These are phyloP conservation scores for Eupithecia vulgata DNA, from an alignment of 2,888 invertebrate species.

Conservation along the genomic window DNA sequence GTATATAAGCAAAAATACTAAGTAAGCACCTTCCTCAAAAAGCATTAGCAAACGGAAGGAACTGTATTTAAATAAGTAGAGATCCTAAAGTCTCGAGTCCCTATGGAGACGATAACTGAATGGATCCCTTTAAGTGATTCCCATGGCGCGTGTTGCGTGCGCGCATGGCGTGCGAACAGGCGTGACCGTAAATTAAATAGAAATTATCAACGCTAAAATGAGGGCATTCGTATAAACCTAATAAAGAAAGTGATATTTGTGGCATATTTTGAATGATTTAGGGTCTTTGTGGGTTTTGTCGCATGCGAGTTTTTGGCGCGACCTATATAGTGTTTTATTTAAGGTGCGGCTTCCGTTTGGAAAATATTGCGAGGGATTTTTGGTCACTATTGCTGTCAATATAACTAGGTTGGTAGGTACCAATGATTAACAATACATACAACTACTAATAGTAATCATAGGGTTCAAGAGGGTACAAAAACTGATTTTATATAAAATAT, in stretches of 20 bases:
- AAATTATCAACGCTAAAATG: constrained; percentile 6
- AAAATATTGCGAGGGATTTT: not conserved
- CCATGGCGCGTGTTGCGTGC: constrained; percentile 25
- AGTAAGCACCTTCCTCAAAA: not conserved
- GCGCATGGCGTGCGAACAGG: constrained; percentile 14
- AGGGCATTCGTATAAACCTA: constrained; percentile 6
- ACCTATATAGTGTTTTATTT: not conserved
- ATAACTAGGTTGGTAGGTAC: not conserved
- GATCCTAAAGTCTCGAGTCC: constrained; percentile 7
- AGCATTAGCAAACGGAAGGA: constrained; percentile 2
- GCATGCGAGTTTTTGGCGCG: not conserved
- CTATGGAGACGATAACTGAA: not conserved
- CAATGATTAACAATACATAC: too few relatives aligned
- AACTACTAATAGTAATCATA: too few relatives aligned
- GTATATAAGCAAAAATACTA: not conserved
- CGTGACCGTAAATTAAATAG: constrained; percentile 22
- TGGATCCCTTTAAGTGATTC: constrained; percentile 10
- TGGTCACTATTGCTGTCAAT: not conserved
- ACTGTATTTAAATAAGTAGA: constrained; percentile 15
- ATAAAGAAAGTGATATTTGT: constrained; percentile 11
- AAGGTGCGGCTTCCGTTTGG: not conserved
- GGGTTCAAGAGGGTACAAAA: too few relatives aligned
- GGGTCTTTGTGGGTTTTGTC: not conserved
- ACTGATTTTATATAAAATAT: too few relatives aligned
- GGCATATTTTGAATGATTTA: constrained; percentile 1